Base-by-base conservation (phyloP, 2,797 vertebrate species). In the Toxotes lorentzi region DNA sequence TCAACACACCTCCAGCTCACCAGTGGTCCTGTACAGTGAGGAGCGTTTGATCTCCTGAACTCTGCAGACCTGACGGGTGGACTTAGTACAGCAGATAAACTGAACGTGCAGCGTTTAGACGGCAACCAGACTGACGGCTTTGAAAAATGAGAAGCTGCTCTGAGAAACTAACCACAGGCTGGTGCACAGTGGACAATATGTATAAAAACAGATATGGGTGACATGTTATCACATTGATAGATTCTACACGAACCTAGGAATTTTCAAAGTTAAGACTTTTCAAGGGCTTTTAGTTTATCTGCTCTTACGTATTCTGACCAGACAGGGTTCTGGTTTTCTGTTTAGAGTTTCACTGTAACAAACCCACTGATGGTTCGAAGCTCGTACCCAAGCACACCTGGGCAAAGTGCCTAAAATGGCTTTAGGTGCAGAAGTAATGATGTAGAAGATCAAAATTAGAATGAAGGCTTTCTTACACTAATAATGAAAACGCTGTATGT, bases 91-190 rank as follows among this genome's bases (percentile, higher is more conserved):
- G n/a, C 48, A 50, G 47, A 17, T 5, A 16, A 14, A 41, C 40
- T 41, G 40, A 41, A 4, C 14, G 40, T 13, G 14, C 62, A 27
- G 14, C 1, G 38, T 35, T 2, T 1, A 78, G 75, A 47, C 40
- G 6, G 70, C 70, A 61, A 74, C 38, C 79, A 73, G 63, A 77
- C 73, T 73, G 74, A 60, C 24, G 10, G 61, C 35, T 73, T 12
- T 1, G 48, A 50, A 0, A 23, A 10, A 10, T 3, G 21, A 47
- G 17, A 19, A 19, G 9, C 40, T 9, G 40, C 40, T 41, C 40
- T 41, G 40, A 14, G 12, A 41, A 1, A 41, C 5, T 34, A 34
- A 34, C 5, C 34, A 34, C 34, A 8, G 34, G 34, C 34, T 34
- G 12, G 13, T 41, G 40, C 40, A 14, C 40, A 41, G 40, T 41